phyloP scores from a whole-genome alignment of 2,888 invertebrate species.

The Cylindroiulus punctatus region DNA sequence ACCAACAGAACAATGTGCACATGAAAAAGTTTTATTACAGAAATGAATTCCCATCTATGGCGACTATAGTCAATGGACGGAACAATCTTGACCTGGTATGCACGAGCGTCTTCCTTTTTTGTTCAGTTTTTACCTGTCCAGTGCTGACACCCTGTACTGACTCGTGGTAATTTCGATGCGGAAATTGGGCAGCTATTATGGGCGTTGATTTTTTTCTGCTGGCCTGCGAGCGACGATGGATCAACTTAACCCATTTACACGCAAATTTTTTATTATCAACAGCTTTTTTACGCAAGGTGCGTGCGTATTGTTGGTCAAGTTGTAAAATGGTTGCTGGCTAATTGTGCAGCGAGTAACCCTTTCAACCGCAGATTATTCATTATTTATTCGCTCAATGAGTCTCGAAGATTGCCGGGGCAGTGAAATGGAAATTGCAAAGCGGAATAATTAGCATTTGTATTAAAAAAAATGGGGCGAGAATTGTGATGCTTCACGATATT shows the following conservation, averaged over 20 bases:
- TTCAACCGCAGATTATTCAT: conserved; percentile 28
- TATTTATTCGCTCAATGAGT: conserved; percentile 20
- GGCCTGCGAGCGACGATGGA: background rate
- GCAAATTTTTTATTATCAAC: background rate
- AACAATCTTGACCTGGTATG: too few species aligned
- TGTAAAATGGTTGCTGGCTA: conserved; percentile 4
- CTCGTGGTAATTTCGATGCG: background rate
- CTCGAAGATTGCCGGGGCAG: background rate
- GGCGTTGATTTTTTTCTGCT: background rate
- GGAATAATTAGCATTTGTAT: background rate
- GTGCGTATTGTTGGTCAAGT: conserved; percentile 6
- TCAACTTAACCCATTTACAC: conserved; percentile 38
- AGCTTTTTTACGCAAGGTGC: background rate
- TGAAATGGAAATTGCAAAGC: background rate
- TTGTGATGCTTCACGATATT: background rate
- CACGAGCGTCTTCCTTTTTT: too few species aligned
- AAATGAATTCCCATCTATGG: too few species aligned
- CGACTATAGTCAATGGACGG: too few species aligned
- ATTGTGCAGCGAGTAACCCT: conserved; percentile 15
- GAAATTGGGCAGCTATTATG: background rate
- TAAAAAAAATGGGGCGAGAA: background rate
- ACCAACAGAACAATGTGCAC: too few species aligned
- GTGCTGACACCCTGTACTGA: background rate
- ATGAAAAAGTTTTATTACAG: too few species aligned
- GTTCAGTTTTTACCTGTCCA: too few species aligned